Percentiles rank a stretch among this genome's conserved stretches.
These are phyloP conservation scores for Xerus rutilus DNA, from an alignment of 2,797 vertebrate species.

Conservation along the genomic window DNA sequence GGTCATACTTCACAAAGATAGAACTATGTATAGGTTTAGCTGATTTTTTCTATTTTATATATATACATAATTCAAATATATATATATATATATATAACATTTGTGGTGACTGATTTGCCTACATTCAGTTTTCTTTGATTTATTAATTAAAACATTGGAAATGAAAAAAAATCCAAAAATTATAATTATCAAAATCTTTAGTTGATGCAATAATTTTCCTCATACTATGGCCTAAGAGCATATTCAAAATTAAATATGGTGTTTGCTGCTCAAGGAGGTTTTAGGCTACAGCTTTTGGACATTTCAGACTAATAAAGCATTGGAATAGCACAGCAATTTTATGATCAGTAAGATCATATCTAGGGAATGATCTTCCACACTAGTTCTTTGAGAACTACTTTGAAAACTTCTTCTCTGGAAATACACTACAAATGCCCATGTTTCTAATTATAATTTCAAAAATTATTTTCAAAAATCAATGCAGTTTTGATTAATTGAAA, in stretches of 20 bases:
- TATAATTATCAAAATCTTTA: neutral
- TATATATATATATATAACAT: neutral
- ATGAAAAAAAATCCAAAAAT: neutral
- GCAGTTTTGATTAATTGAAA: constrained; percentile 49
- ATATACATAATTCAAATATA: neutral
- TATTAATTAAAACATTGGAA: constrained; percentile 25
- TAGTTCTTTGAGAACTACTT: neutral
- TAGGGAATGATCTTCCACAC: neutral
- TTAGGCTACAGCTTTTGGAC: neutral
- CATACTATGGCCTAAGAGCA: neutral
- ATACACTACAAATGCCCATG: neutral
- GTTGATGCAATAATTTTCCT: neutral
- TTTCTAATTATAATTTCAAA: neutral
- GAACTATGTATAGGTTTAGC: neutral
- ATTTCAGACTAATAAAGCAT: neutral
- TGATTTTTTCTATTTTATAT: constrained; percentile 1
- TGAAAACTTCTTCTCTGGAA: constrained; percentile 12
- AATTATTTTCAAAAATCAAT: constrained; percentile 26
- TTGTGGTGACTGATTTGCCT: neutral
- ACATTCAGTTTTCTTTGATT: constrained; percentile 34
- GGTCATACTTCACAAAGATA: neutral
- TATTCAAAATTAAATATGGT: constrained; percentile 11
- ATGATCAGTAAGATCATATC: neutral
- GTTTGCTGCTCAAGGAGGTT: neutral
- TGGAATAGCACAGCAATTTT: neutral